Percentiles rank a stretch among this genome's conserved stretches.
These are phyloP conservation scores for Sipha maydis DNA, from an alignment of 2,888 invertebrate genomes.

Conservation along the genomic window DNA sequence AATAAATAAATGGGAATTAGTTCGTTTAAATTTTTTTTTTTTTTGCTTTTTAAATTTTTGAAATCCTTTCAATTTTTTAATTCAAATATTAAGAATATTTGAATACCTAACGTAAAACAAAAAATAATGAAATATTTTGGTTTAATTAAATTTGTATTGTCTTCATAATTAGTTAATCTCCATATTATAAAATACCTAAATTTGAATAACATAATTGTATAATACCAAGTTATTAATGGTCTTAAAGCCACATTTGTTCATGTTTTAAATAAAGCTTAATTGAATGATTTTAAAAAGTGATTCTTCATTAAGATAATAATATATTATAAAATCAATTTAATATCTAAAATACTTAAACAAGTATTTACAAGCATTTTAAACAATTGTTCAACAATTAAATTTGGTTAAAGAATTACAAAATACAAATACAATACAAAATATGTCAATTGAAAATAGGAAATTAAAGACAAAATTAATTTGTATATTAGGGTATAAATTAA, in stretches of 20 bases:
- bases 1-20: slow-evolving; percentile 19
- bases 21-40: too few relatives aligned
- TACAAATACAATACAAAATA: background rate
- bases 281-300: background rate
- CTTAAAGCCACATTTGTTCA: slow-evolving; percentile 10
- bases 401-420: background rate
- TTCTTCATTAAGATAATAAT: slow-evolving; percentile 1
- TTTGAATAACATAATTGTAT: slow-evolving; percentile 11
- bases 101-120: background rate
- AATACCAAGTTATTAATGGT: slow-evolving; percentile 22
- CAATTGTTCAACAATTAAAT: background rate
- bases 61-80: background rate
- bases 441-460: slow-evolving; percentile 40
- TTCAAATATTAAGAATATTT: background rate
- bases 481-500: background rate
- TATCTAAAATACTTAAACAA: background rate
- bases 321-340: slow-evolving; percentile 6
- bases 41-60: too few relatives aligned
- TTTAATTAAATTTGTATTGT: slow-evolving; percentile 14
- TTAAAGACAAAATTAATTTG: slow-evolving; percentile 2
- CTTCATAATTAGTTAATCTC: background rate
- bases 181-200: slow-evolving; percentile 18
- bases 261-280: background rate
- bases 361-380: background rate
- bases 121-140: background rate